These are phyloP conservation scores for Mythimna lalbum DNA, from an alignment of 2,888 invertebrate species.

Conservation along the genomic window DNA sequence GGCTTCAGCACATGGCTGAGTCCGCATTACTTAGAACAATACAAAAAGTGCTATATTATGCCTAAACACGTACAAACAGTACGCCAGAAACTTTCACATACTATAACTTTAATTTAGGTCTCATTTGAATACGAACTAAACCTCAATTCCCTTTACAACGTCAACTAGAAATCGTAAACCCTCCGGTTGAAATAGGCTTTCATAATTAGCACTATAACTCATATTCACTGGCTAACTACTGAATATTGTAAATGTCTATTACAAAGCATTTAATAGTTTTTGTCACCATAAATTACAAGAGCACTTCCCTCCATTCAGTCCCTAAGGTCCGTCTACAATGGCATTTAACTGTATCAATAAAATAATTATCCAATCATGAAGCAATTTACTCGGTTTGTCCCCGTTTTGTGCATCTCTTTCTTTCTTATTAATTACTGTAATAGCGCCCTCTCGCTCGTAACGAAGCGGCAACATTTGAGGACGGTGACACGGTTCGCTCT, in stretches of 20 bases:
- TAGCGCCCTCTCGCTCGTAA: constrained; percentile 69
- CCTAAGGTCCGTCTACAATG: constrained; percentile 76
- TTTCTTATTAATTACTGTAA: constrained; percentile 28
- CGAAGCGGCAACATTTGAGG: constrained; percentile 77
- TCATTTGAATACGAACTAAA: constrained; percentile 24
- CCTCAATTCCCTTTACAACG: constrained; percentile 8
- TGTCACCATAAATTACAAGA: constrained; percentile 68
- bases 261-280: constrained; percentile 47
- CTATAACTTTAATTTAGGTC: constrained; percentile 13
- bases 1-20: not conserved
- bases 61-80: constrained; percentile 5
- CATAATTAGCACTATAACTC: constrained; percentile 32
- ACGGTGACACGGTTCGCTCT: constrained; percentile 79
- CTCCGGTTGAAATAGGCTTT: constrained; percentile 15
- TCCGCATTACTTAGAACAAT: not conserved
- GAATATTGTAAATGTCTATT: constrained; percentile 36
- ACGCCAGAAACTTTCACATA: constrained; percentile 13
- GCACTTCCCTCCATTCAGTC: constrained; percentile 71
- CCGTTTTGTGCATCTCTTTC: constrained; percentile 71
- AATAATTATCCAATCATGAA: constrained; percentile 90
- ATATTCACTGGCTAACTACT: constrained; percentile 38
- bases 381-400: constrained; percentile 87
- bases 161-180: constrained; percentile 24
- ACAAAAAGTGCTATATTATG: not conserved
- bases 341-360: constrained; percentile 88